Base-by-base conservation (phyloP, 2,888 invertebrate genomes). In the Tiliacea citrago region DNA sequence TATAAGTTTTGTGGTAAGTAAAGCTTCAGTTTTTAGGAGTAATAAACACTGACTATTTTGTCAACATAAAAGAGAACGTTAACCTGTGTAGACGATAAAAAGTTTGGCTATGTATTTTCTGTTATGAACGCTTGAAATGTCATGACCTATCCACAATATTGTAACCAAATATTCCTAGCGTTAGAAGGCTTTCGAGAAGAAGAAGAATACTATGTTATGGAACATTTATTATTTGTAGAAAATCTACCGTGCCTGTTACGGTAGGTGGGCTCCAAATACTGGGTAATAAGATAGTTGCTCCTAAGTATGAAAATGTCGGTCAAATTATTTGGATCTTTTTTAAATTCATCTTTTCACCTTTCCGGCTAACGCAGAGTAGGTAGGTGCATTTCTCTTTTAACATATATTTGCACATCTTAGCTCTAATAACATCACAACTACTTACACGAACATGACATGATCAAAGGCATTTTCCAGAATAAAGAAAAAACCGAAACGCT, bases 101-200 rank as follows among this genome's bases (percentile, higher is more conserved):
- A 10, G 18, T 66, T 60, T 16, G 16, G 24, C 12, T 49, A 29
- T 62, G 53, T 53, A 57, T 73, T 51, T 55, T 65, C 24, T 68
- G 55, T 47, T 61, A 66, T 13, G 24, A 53, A 42, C 29, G 29
- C 51, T 58, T 60, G 21, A 49, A 62, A 61, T 68, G 57, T 66
- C 60, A 57, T 39, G 51, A 81, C 39, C 16, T 62, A 58, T 12
- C 10, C 10, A 29, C 49, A 70, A 21, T 62, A 60, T 68, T 71
- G 70, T 77, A 75, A 60, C 68, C 39, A 68, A 81, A 81, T 70
- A 77, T 71, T 61, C 5, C 9, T 42, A 58, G 51, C 67, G 63
- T 61, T 73, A 66, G 57, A 72, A 72, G 60, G 65, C 21, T 77
- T 65, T 81, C 57, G 0, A 53, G 45, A 55, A 73, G 42, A 68